Evolutionary conservation across 2,113 vertebrate genomes (phyloP).

Genomic region (Tragelaphus imberbis): DNA sequence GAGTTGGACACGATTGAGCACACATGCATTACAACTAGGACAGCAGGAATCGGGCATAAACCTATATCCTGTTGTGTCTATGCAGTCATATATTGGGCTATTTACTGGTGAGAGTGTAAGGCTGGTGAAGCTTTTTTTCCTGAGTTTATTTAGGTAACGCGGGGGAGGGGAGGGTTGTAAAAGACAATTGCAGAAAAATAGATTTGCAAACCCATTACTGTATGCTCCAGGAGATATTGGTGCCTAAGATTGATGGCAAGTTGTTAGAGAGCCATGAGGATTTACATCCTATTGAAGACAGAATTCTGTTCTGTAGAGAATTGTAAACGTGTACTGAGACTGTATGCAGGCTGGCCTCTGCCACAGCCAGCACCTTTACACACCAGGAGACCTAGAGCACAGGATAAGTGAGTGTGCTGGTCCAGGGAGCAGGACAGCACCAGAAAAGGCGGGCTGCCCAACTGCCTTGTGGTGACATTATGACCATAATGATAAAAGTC

Average conservation of each 20-base stretch:
- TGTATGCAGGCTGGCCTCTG: neutral
- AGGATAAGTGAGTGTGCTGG: neutral
- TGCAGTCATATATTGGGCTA: neutral
- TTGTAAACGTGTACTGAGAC: neutral
- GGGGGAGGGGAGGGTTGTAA: fast-evolving
- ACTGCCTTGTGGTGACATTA: neutral
- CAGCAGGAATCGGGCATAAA: neutral
- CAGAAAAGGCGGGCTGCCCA: neutral
- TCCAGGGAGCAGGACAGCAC: neutral
- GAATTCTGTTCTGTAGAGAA: neutral
- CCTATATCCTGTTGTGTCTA: neutral
- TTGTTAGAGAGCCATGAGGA: neutral
- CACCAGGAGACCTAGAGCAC: neutral
- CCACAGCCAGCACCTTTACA: neutral
- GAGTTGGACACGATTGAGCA: neutral
- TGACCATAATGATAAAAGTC: neutral
- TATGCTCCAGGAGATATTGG: neutral
- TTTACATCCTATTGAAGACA: neutral
- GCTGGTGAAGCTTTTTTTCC: neutral
- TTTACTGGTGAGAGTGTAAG: neutral
- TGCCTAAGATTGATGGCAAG: neutral
- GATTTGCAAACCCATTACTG: neutral
- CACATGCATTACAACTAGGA: neutral
- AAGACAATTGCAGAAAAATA: neutral
- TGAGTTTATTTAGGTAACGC: neutral